These are phyloP conservation scores for Dendrolimus pini DNA, from an alignment of 2,888 invertebrate species.

Conservation along the genomic window DNA sequence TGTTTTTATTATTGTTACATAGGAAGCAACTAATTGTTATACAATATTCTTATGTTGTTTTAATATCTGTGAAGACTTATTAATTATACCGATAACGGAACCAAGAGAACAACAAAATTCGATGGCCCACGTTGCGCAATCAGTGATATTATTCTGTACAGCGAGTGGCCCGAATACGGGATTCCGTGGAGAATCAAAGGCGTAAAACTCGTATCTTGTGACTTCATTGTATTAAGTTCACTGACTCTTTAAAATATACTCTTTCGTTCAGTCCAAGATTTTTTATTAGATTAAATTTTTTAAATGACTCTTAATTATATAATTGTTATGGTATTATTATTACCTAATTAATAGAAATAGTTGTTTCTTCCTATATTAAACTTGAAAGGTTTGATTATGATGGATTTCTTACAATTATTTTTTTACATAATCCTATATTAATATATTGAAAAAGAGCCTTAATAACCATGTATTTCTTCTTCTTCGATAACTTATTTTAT, in stretches of 20 bases:
- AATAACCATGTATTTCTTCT: too few species aligned
- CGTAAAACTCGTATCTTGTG: slow-evolving; percentile 33
- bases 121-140: slow-evolving; percentile 50
- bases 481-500: too few species aligned
- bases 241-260: slow-evolving; percentile 31
- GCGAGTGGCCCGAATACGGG: slow-evolving; percentile 40
- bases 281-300: neutral
- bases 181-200: slow-evolving; percentile 20
- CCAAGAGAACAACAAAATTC: slow-evolving; percentile 40
- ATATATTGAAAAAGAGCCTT: too few species aligned
- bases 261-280: neutral
- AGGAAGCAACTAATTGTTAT: slow-evolving; percentile 17
- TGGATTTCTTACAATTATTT: too few species aligned
- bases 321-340: too few species aligned
- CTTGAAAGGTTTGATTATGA: too few species aligned
- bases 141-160: slow-evolving; percentile 50
- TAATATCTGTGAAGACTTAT: slow-evolving; percentile 40
- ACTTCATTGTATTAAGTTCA: slow-evolving; percentile 42
- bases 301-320: too few species aligned
- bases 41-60: slow-evolving; percentile 33
- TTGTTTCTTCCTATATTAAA: too few species aligned
- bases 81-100: slow-evolving; percentile 50
- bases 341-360: too few species aligned
- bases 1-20: slow-evolving; percentile 30
- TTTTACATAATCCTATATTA: too few species aligned